Base-by-base conservation (phyloP, 2,888 invertebrate genomes). In the Elgonia sp. region DNA sequence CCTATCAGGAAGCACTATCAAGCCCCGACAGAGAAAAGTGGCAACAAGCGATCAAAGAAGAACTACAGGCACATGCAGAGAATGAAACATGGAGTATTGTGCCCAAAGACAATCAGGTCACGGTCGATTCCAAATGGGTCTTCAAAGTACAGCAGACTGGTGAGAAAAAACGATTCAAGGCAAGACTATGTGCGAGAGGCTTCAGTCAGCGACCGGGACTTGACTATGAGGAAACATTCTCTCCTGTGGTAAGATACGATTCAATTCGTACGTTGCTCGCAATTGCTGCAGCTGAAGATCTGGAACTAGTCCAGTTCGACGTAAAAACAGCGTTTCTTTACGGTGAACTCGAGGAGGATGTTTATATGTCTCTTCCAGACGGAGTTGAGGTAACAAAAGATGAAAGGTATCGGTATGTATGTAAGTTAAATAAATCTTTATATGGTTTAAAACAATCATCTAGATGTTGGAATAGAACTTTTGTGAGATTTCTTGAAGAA, bases 391-490 rank as follows among this genome's bases (percentile, higher is more conserved):
- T 82, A 12, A 62, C 55, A 70, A 57, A 87, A 62, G 10, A n/a
- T 16, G 89, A 88, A 72, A 89, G 76, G 20, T 85, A 79, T 7
- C 39, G 60, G 5, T 53, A 75, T 40, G 92, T 92, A 3, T 57
- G 55, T 57, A 57, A 57, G 8, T 20, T 57, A 20, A 20, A 87
- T 8, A 91, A 89, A 55, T 90, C 91, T 12, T 67, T 93, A 37
- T 93, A 93, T 87, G 92, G 92, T 14, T 82, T 93, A 0, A 92
- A 92, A 69, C 92, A 93, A 73, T 90, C 91, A 8, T 89, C 91
- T 7, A 83, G 93, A 63, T 90, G 89, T 40, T 93, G 92, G 92
- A 91, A 92, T 60, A 70, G 77, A 69, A 65, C 62, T 20, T 91
- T 92, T 70, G 86, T 81, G 9, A 42, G 84, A 39, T 91, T 91